A percentile compares a stretch with the other conserved stretches of the same genome.
These are phyloP conservation scores for Myripristis murdjan DNA, from an alignment of 2,797 vertebrate species.

Conservation along the genomic window DNA sequence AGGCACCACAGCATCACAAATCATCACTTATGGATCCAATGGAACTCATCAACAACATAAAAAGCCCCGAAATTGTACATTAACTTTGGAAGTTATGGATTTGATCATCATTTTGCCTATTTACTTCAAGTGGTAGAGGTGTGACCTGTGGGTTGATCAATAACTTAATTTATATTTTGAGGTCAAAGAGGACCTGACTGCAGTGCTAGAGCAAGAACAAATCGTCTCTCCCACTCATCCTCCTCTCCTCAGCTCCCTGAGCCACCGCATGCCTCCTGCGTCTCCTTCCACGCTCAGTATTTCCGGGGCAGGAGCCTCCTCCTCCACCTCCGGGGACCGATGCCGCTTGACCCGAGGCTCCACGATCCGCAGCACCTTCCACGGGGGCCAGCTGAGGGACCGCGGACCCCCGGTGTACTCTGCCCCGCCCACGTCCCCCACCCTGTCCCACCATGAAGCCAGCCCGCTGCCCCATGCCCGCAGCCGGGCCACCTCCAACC, in stretches of 20 bases:
- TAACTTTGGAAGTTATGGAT: constrained; percentile 6
- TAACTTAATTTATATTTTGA: no score
- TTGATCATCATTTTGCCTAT: no score
- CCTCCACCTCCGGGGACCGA: constrained; percentile 87
- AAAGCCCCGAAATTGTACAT: not conserved
- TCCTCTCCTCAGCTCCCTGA: constrained; percentile 81
- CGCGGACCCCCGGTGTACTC: constrained; percentile 89
- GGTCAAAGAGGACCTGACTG: not conserved
- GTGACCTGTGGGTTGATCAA: no score
- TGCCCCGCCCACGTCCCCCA: constrained; percentile 91
- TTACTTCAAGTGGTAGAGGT: no score
- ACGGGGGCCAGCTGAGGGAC: constrained; percentile 93
- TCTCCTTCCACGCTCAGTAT: constrained; percentile 95
- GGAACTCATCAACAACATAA: no score
- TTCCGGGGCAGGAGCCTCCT: constrained; percentile 85
- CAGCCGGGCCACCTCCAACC: constrained; percentile 92
- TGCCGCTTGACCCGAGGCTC: constrained; percentile 92
- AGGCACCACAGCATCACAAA: not conserved
- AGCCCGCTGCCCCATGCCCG: constrained; percentile 88
- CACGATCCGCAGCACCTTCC: constrained; percentile 95
- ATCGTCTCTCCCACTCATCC: not conserved
- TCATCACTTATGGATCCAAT: not conserved
- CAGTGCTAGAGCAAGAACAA: not conserved
- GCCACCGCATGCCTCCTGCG: constrained; percentile 89
- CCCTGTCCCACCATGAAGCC: constrained; percentile 91